Evolutionary conservation across 2,113 vertebrate species (phyloP), one percentile per base, ranked within the genome.

Genomic region (Nibea albiflora): DNA sequence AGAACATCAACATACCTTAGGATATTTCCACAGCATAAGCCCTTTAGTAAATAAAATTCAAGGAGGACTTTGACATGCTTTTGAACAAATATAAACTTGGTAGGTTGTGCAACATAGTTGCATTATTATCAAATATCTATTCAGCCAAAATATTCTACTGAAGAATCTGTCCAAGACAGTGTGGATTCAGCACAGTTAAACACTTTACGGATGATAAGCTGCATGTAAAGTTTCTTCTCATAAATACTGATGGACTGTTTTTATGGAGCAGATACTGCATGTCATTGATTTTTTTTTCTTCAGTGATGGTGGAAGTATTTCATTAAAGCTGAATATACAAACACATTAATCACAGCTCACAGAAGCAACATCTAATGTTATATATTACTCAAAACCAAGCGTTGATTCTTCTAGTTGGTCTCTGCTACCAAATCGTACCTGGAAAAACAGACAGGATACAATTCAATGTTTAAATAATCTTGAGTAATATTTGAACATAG

Each of bases 351-450:
- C 85, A 89, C 88, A 83, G 86, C 63, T 84, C 80, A 90, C 89
- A 78, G 76, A 92, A 93, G 90, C 83, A 61, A 88, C 67, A 82
- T 46, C 79, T 22, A 91, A 82, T 26, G 73, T 73, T 78, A 84
- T 50, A 76, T 78, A 77, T 54, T 26, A 73, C 39, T 22, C n/a
- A 58, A 61, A 82, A 76, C 84, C 66, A 80, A 66, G 47, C 54
- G 1, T 26, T 0, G 31, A 24, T 76, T 84, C 71, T 72, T 94
- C 89, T 95, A 95, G 83, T 85, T 93, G 75, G 83, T 69, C 85
- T 94, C 95, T 54, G 92, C 85, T 5, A 90, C 83, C 93, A 96
- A 88, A 85, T 95, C 92, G 4, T 92, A 95, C 95, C 95, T 96
- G 85, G 35, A 85, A 87, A 86, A 60, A 84, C 0, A 77, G 9